A percentile compares a stretch with the other conserved stretches of the same genome.
Evolutionary conservation across 2,797 vertebrate genomes (phyloP).

Genomic region (Peromyscus aztecus): DNA sequence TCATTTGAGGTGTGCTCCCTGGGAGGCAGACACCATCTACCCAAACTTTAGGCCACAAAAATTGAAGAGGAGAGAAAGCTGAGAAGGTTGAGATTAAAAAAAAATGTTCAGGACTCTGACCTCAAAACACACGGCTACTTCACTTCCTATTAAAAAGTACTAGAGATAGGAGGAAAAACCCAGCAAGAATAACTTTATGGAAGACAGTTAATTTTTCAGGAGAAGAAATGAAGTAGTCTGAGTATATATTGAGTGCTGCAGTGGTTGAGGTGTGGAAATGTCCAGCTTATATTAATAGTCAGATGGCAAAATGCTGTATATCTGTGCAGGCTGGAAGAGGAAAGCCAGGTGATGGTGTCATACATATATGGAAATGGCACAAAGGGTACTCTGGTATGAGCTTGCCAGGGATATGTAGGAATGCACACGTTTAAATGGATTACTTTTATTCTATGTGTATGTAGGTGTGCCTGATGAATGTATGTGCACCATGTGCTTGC

Average conservation of each 20-base stretch:
- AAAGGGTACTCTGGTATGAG: not conserved
- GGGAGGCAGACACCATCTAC: not conserved
- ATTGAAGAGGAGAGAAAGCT: not conserved
- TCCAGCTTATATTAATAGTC: not conserved
- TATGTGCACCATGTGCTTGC: not conserved
- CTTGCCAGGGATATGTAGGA: not conserved
- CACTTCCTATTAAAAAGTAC: rapidly evolving
- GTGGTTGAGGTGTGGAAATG: not conserved
- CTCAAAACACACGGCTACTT: not conserved
- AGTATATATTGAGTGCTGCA: not conserved
- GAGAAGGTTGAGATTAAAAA: not conserved
- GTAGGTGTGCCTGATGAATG: not conserved
- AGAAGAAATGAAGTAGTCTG: not conserved
- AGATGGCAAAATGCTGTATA: not conserved
- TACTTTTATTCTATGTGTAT: not conserved
- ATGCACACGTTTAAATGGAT: not conserved
- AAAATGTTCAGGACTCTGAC: not conserved
- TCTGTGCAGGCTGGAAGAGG: not conserved
- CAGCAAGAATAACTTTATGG: not conserved
- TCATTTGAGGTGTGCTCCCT: not conserved
- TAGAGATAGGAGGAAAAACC: not conserved
- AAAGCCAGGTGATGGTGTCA: not conserved
- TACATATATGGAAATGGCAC: not conserved
- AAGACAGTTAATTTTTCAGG: not conserved
- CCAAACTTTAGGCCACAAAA: not conserved